These are phyloP conservation scores for Vanessa tameamea DNA, from an alignment of 1,140 invertebrate species.

Conservation along the genomic window DNA sequence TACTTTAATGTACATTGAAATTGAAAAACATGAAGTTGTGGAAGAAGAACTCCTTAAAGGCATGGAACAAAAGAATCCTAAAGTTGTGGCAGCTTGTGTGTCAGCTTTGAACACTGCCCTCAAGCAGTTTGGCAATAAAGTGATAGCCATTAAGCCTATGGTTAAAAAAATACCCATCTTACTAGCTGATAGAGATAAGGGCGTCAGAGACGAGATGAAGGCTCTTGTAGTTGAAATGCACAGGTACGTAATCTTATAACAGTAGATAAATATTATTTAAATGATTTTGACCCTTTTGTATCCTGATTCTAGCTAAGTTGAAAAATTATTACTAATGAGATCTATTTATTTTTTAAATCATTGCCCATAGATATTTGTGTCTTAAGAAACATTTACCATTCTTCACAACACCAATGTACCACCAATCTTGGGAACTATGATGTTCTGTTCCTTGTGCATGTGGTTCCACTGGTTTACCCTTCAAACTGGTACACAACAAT, in stretches of 20 bases:
- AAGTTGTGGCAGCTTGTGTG: slow-evolving; percentile 94
- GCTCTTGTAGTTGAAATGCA: slow-evolving; percentile 94
- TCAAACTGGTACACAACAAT: no score
- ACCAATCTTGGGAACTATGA: no score
- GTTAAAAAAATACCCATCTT: slow-evolving; percentile 92
- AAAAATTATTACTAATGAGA: no score
- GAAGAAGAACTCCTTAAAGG: slow-evolving; percentile 96
- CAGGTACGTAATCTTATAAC: slow-evolving; percentile 75
- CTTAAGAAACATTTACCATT: no score
- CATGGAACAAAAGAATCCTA: slow-evolving; percentile 97
- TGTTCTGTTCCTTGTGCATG: no score
- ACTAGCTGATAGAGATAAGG: slow-evolving; percentile 95
- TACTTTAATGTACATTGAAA: slow-evolving; percentile 96
- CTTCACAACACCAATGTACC: no score
- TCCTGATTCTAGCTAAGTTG: no score
- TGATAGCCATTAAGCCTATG: slow-evolving; percentile 93
- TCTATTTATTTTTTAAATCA: no score
- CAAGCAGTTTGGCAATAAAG: slow-evolving; percentile 95
- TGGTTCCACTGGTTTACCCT: no score
- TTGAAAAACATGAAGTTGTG: slow-evolving; percentile 96
- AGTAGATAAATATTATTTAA: no score
- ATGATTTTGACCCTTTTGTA: no score
- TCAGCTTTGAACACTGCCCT: slow-evolving; percentile 87
- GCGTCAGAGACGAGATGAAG: slow-evolving; percentile 95
- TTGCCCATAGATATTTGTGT: no score